Evolutionary conservation across 2,888 invertebrate species (phyloP), one percentile per base, ranked within the genome.

Genomic region (Melipona beecheii): DNA sequence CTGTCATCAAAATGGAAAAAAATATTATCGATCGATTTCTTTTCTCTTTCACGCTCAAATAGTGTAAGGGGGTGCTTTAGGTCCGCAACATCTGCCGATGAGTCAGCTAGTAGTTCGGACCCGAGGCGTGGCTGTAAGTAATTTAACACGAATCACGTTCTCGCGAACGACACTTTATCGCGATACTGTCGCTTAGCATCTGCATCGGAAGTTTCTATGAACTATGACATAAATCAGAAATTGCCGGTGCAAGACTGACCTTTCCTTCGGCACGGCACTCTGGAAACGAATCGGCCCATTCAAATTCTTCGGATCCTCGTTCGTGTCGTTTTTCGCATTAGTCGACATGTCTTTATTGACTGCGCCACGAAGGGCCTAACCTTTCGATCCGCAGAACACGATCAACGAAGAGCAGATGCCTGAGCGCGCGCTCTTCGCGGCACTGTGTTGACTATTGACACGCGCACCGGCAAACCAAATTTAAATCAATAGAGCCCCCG

Each of bases 401-500:
- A 27, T 49, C 78, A 78, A 58, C 24, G 68, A 78, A 75, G 17
- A 64, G 69, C 79, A 71, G 72, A 43, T 76, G 83, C 85, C 79
- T 27, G 56, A 79, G 75, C 75, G 74, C 84, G 86, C 85, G 81
- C 86, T 81, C 83, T 82, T 83, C 78, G 86, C 85, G 84, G 83
- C 86, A 85, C 84, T 84, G 83, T 85, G 86, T 90, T 86, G 86
- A 91, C 91, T 91, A 91, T 90, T 90, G 91, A 89, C 90, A 90
- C 91, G 91, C 90, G 90, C 90, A 90, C 92, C 92, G 92, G 91
- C 91, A 92, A 92, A 93, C 93, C 93, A 93, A 93, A 93, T 94
- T 94, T 94, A 94, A 94, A 94, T 94, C 93, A 92, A 94, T 94
- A 94, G 87, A 91, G 92, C 92, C 93, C 93, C 93, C 93, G 92